A percentile compares a stretch with the other conserved stretches of the same genome.
Evolutionary conservation across 2,797 vertebrate species (phyloP).

Genomic region (Taeniopygia guttata): DNA sequence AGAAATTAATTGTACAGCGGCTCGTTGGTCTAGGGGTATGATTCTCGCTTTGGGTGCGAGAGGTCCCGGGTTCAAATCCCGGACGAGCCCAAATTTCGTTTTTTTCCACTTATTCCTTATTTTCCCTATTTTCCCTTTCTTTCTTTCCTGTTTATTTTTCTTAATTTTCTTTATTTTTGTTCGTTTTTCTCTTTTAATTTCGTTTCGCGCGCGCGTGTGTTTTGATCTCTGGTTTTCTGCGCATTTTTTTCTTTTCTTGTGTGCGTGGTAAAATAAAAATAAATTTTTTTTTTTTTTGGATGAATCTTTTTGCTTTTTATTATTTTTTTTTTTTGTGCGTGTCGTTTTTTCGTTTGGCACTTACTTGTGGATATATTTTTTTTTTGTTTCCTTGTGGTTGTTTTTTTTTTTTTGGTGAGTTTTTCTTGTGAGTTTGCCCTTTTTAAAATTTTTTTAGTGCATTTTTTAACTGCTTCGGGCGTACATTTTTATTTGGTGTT

Average conservation of each 20-base stretch:
- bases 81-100: constrained; percentile 35
- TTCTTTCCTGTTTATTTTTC: too few relatives aligned
- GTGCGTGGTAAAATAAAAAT: too few relatives aligned
- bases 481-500: too few relatives aligned
- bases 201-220: rapidly evolving
- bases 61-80: constrained; percentile 68
- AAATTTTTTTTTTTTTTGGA: too few relatives aligned
- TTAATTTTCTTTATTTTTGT: too few relatives aligned
- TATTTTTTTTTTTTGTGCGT: too few relatives aligned
- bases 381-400: too few relatives aligned
- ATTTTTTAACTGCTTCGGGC: background rate
- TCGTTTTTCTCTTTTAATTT: background rate
- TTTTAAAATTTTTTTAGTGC: rapidly evolving
- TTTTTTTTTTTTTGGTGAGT: background rate
- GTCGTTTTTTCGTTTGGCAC: too few relatives aligned
- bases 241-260: background rate
- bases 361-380: too few relatives aligned
- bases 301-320: too few relatives aligned
- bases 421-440: background rate
- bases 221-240: background rate
- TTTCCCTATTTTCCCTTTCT: too few relatives aligned
- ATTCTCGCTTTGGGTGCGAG: constrained; percentile 39
- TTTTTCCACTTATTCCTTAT: rapidly evolving
- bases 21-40: constrained; percentile 18
- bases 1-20: background rate